Evolutionary conservation across 2,888 invertebrate genomes (phyloP), one percentile per base, ranked within the genome.

Genomic region (Cheilosia pagana): DNA sequence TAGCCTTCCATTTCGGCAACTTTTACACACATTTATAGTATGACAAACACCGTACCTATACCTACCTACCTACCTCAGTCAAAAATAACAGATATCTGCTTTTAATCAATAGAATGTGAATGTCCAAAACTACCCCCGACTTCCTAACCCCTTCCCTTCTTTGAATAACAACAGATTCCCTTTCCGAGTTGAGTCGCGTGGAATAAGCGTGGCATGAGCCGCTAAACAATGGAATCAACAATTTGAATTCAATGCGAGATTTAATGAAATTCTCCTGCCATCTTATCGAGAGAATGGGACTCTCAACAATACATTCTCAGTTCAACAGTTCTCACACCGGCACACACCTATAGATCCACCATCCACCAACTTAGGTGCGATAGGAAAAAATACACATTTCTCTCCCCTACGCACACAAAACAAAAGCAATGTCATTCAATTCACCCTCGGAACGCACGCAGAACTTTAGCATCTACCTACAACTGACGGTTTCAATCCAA

Each of bases 121-220:
- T 16, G 8, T 23, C 10, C n/a, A 31, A 52, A 43, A 16, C 28
- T n/a, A 19, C 41, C n/a, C 28, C 12, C 4, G 31, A 4, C 21
- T 5, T 21, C 35, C 19, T 65, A 14, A 10, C 50, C 28, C 12
- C 31, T 43, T 59, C 41, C 35, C 14, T 21, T 16, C 39, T n/a
- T 52, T 16, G 16, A 50, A 19, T 52, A 52, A 60, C 67, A 43
- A 45, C n/a, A 28, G 28, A 39, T 71, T 67, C 62, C 79, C 43
- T 57, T 55, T 79, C 52, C 65, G 55, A 70, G 59, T 72, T 65
- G 8, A 81, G 87, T 86, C 88, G 88, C 88, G 88, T 88, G 87
- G 86, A 87, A 65, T 87, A 88, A 87, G 88, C 86, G 87, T 88
- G 88, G 87, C 88, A 88, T 86, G 85, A 78, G 82, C 79, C 65